Evolutionary conservation across 1,140 invertebrate genomes (phyloP), one percentile per base, ranked within the genome.

Genomic region (Bicyclus anynana): DNA sequence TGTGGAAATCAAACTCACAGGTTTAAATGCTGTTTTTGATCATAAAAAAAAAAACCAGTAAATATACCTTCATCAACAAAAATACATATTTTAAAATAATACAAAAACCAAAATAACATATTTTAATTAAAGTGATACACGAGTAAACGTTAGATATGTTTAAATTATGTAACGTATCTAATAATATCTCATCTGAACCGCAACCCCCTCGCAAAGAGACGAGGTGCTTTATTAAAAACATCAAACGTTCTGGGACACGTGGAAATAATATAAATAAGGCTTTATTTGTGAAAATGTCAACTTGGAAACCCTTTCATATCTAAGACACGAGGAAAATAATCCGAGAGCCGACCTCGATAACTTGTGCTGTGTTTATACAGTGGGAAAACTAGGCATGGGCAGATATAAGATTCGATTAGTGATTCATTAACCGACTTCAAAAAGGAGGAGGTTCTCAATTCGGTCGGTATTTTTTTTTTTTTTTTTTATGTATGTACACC

Each of bases 201-300:
- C 29, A 33, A 12, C 29, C 10, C 10, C 29, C n/a, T 33, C n/a
- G 29, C 29, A 7, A 3, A 33, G 29, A 3, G 12, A 33, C 29
- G 29, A 33, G 29, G 3, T 33, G 29, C 29, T 33, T 44, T 44
- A 20, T 44, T 44, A 44, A 44, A 42, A 44, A 44, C 40, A 44
- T 44, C 17, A 20, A 33, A 33, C 29, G 29, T 33, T 3, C 29
- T 33, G 10, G n/a, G 12, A 47, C 13, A 58, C 54, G 29, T 46
- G 42, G 26, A 46, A 46, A 46, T 46, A 23, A 13, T 23, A 46
- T 47, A 47, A 47, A 47, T 47, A 47, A 26, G 44, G 21, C 4
- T 47, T 47, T 47, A 47, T 17, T 47, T 47, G 12, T 1, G 20
- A 21, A 13, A n/a, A 14, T 47, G 44, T 47, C 44, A 21, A 47